Evolutionary conservation across 2,797 vertebrate species (phyloP).

Genomic region (Channa striata): DNA sequence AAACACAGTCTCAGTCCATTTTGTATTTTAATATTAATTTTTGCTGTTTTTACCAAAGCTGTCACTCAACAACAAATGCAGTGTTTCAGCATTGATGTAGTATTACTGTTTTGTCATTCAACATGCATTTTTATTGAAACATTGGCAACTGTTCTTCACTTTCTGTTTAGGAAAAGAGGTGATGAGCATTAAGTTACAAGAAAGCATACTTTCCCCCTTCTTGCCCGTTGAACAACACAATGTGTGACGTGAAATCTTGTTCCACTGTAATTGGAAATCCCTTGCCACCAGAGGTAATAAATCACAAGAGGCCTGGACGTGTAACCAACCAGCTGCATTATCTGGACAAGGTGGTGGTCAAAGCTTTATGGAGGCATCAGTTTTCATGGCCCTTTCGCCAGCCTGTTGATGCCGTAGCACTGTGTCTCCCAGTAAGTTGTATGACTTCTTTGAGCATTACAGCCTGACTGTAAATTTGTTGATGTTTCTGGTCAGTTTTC

Average conservation of each 20-base stretch:
- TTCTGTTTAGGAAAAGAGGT: slow-evolving; percentile 65
- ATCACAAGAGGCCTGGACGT: slow-evolving; percentile 84
- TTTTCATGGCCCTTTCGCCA: slow-evolving; percentile 95
- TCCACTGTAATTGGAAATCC: slow-evolving; percentile 86
- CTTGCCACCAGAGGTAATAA: slow-evolving; percentile 88
- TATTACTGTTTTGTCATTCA: not conserved
- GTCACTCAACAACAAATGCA: not conserved
- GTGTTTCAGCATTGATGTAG: not conserved
- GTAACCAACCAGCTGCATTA: slow-evolving; percentile 93
- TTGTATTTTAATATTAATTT: not conserved
- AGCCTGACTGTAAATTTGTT: not conserved
- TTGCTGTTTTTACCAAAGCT: not conserved
- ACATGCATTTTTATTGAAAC: not conserved
- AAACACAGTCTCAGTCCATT: not conserved
- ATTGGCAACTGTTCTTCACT: slow-evolving; percentile 4
- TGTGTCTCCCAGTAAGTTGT: slow-evolving; percentile 91
- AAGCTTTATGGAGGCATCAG: slow-evolving; percentile 90
- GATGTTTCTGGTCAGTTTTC: not conserved
- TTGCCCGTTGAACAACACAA: slow-evolving; percentile 62
- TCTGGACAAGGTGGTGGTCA: slow-evolving; percentile 90
- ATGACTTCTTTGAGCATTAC: not conserved
- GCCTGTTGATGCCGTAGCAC: slow-evolving; percentile 91
- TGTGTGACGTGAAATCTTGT: slow-evolving; percentile 83
- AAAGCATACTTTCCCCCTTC: slow-evolving; percentile 20
- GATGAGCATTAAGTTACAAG: slow-evolving; percentile 57